phyloP scores from a whole-genome alignment of 2,888 invertebrate genomes.

The Drepana falcataria region DNA sequence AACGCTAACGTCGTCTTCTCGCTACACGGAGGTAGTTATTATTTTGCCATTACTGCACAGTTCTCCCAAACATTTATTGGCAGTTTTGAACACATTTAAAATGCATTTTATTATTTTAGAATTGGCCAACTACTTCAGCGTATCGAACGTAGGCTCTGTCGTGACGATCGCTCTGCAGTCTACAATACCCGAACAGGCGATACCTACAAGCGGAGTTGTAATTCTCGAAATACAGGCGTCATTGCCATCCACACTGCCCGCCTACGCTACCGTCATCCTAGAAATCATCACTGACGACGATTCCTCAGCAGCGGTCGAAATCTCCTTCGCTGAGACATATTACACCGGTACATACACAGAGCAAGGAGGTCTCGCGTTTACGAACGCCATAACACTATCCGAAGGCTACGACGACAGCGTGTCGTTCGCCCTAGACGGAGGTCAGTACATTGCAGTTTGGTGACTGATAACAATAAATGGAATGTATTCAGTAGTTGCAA shows the following conservation, averaged over 20 bases:
- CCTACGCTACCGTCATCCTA: slow-evolving; percentile 30
- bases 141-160: slow-evolving; percentile 3
- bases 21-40: slow-evolving; percentile 19
- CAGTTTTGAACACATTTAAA: not conserved
- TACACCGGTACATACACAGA: slow-evolving; percentile 27
- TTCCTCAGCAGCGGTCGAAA: slow-evolving; percentile 10
- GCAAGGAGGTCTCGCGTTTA: slow-evolving; percentile 13
- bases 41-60: not conserved
- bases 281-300: slow-evolving; percentile 12
- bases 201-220: slow-evolving; percentile 26
- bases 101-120: slow-evolving; percentile 8
- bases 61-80: no score
- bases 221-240: slow-evolving; percentile 28
- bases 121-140: slow-evolving; percentile 11
- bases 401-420: slow-evolving; percentile 22
- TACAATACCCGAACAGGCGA: slow-evolving; percentile 23
- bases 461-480: not conserved
- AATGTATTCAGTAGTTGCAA: slow-evolving; percentile 4
- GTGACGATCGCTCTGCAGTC: slow-evolving; percentile 12
- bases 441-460: slow-evolving; percentile 10
- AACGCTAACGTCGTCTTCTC: slow-evolving; percentile 18
- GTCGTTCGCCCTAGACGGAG: slow-evolving; percentile 17
- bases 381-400: slow-evolving; percentile 19
- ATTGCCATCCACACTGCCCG: slow-evolving; percentile 19
- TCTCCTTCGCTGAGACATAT: slow-evolving; percentile 20